These are phyloP conservation scores for Echinometra lucunter DNA, from an alignment of 53 echinoderm and acorn worm genomes.

Conservation along the genomic window DNA sequence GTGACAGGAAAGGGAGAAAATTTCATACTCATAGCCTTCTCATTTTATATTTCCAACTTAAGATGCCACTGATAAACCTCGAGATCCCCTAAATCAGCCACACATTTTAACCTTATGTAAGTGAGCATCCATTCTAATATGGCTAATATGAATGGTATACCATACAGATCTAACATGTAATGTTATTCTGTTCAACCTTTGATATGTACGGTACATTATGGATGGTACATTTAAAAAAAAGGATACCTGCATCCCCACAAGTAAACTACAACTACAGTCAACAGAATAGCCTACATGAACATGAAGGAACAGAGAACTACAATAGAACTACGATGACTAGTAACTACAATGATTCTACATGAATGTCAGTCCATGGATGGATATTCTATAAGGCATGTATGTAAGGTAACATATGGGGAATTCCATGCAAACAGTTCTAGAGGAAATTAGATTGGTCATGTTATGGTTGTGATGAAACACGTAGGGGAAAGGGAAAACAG, in stretches of 20 bases:
- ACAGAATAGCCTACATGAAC: neutral
- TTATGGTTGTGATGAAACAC: neutral
- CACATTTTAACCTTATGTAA: neutral
- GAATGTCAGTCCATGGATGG: neutral
- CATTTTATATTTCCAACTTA: too few relatives aligned
- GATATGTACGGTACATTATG: too few relatives aligned
- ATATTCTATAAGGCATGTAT: too few relatives aligned
- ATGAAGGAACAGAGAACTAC: constrained; percentile 14
- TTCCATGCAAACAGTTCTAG: constrained; percentile 65
- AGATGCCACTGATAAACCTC: neutral
- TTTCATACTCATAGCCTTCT: too few relatives aligned
- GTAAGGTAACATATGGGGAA: constrained; percentile 54
- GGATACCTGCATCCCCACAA: neutral
- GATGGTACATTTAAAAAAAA: neutral
- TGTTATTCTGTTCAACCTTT: too few relatives aligned
- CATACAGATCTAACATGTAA: too few relatives aligned
- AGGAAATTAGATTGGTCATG: neutral
- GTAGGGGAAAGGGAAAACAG: constrained; percentile 26
- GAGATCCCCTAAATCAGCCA: neutral
- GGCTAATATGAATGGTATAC: neutral
- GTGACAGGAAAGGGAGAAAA: neutral
- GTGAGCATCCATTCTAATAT: neutral
- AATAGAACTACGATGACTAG: neutral
- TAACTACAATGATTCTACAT: constrained; percentile 4
- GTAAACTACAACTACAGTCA: neutral